Base-by-base conservation (phyloP, 1,140 invertebrate genomes). In the Aphis craccivora region DNA sequence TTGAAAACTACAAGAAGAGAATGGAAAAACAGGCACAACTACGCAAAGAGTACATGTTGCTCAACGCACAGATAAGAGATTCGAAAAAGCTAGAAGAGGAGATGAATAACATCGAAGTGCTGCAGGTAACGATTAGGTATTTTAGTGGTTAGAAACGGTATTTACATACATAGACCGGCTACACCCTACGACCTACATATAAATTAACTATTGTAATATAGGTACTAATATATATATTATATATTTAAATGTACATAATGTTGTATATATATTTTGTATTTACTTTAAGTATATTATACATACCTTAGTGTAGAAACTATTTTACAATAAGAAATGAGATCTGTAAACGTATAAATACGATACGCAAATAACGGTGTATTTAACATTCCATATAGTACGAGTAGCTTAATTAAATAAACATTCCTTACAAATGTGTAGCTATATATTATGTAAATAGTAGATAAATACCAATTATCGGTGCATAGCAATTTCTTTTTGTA, bases 51-150 rank as follows among this genome's bases (percentile, higher is more conserved):
- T 93, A 55, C 48, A 53, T 93, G 91, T 83, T 84, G 81, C 48
- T 93, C 9, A 93, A 93, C 22, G 91, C 91, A 3, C 91, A 86
- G n/a, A 48, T 93, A 40, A 93, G 91, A 43, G 91, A 93, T 84
- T 51, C 81, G 14, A 93, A 93, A 84, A 95, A 95, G 91, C 95
- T 96, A 76, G 95, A 96, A 20, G 95, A 96, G 87, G 96, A 96
- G 91, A 94, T 97, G 30, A 95, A 95, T 11, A 95, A 96, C 95
- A 96, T 96, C 2, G 96, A 96, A 93, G 95, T 96, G 84, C 96
- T 96, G 94, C 95, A 96, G 4, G 95, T 95, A 90, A 23, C 2
- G 7, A 87, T 87, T 84, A 84, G 22, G 30, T 67, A 76, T 37
- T 35, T 35, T 7, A 30, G 23, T 86, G 40, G 9, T 84, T 43